Evolutionary conservation across 2,888 invertebrate genomes (phyloP), one percentile per base, ranked within the genome.

Genomic region (Polydrusus pterygomalis): DNA sequence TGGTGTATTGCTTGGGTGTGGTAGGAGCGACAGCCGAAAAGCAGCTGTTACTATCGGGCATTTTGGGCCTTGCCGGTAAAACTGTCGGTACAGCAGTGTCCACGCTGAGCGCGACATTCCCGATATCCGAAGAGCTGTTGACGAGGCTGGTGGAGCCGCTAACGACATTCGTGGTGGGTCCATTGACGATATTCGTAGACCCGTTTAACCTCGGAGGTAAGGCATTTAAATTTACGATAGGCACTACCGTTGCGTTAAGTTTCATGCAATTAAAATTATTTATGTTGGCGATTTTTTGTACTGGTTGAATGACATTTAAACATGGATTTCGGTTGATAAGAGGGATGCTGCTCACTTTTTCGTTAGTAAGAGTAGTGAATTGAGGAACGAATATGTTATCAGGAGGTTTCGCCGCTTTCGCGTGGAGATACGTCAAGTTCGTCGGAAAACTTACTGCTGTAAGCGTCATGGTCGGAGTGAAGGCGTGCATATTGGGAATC

Each of bases 161-260:
- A 25, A 25, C 25, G 25, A 25, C 5, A 25, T 25, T 25, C 25
- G 25, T 25, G 25, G 54, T 76, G 58, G 83, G 80, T 75, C 83
- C 83, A 81, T 82, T 83, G 6, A 17, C 47, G 47, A 62, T 47
- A 64, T 71, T 79, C 18, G 79, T 77, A 63, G 83, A 80, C 76
- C 83, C 83, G 81, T 83, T 83, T 73, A 85, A 65, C 79, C 84
- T 83, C 76, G 85, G 80, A 80, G 86, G 86, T 84, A 87, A 82
- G 75, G 86, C 82, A 82, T 87, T 87, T 78, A 87, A 80, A 83
- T 87, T 88, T 65, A 88, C 87, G 82, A 88, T 86, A 84, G 88
- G 88, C 87, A 88, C 87, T 83, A 88, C 87, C 81, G 87, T 87
- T 73, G 87, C 86, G 78, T 88, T 88, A 78, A 88, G 81, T 83